Conservation (phyloP, 1,140 invertebrate species). For the Pogonomyrmex californicus region DNA sequence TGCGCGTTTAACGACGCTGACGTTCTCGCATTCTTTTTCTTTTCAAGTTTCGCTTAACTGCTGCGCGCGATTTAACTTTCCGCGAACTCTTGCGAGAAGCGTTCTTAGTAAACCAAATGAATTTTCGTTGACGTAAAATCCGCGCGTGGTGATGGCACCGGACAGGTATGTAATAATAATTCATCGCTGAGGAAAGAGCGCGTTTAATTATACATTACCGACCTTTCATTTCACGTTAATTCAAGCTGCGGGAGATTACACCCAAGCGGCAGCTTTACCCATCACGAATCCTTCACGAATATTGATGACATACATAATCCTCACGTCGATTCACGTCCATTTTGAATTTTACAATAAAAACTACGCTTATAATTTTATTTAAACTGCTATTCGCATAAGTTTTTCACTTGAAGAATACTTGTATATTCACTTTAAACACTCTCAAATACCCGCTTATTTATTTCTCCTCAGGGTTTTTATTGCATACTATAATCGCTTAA, state of each 20-base stretch:
- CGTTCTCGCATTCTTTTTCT: conserved; percentile 9
- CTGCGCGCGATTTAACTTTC: conserved; percentile 34
- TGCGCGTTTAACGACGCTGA: conserved; percentile 41
- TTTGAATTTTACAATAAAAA: neutral
- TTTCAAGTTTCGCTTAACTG: conserved; percentile 40
- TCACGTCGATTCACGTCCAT: neutral
- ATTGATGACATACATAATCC: neutral
- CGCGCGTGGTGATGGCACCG: neutral
- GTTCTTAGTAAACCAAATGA: conserved; percentile 21
- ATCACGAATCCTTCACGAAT: neutral
- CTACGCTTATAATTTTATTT: neutral
- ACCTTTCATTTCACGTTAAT: conserved; percentile 19
- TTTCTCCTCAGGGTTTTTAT: conserved; percentile 11
- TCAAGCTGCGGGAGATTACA: conserved; percentile 10
- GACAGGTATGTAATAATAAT: conserved; percentile 15
- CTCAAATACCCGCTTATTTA: conserved; percentile 12
- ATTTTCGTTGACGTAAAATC: conserved; percentile 32
- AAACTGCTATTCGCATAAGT: neutral
- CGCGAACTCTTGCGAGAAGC: conserved; percentile 6
- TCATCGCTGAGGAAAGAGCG: neutral
- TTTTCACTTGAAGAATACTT: conserved; percentile 10
- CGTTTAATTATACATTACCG: conserved; percentile 31
- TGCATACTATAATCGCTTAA: neutral
- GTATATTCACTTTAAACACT: neutral
- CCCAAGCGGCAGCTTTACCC: neutral